Conservation (phyloP, 2,113 vertebrate species). For the Coptodon rendalli region DNA sequence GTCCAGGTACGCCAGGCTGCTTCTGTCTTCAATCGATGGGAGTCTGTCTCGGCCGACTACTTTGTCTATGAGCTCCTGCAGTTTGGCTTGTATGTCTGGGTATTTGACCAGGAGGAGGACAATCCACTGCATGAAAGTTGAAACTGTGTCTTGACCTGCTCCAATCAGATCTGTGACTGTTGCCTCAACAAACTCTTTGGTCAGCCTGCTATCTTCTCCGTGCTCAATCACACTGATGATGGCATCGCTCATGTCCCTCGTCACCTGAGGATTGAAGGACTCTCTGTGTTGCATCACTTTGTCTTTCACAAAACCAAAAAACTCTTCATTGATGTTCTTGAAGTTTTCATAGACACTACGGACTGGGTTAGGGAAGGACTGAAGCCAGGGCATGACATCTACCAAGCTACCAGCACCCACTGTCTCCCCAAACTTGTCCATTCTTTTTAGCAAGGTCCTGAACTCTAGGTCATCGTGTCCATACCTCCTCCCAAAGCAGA, state of each 20-base stretch:
- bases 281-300: constrained; percentile 78
- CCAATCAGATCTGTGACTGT: constrained; percentile 81
- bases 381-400: constrained; percentile 86
- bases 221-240: constrained; percentile 74
- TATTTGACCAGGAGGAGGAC: constrained; percentile 77
- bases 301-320: constrained; percentile 73
- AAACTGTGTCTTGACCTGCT: constrained; percentile 81
- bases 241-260: constrained; percentile 78
- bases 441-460: constrained; percentile 64
- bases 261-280: constrained; percentile 61
- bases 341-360: constrained; percentile 78
- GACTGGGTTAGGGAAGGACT: constrained; percentile 82
- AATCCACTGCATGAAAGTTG: constrained; percentile 77
- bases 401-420: constrained; percentile 83
- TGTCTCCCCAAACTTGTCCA: constrained; percentile 79
- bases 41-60: constrained; percentile 75
- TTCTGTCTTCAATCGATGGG: constrained; percentile 70
- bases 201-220: constrained; percentile 47
- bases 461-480: constrained; percentile 78
- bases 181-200: constrained; percentile 71
- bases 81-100: constrained; percentile 68
- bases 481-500: constrained; percentile 84
- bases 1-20: constrained; percentile 69
- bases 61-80: constrained; percentile 77
- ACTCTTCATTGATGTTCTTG: constrained; percentile 75